phyloP scores from a whole-genome alignment of 2,888 invertebrate species.

The Phengaris alcon region DNA sequence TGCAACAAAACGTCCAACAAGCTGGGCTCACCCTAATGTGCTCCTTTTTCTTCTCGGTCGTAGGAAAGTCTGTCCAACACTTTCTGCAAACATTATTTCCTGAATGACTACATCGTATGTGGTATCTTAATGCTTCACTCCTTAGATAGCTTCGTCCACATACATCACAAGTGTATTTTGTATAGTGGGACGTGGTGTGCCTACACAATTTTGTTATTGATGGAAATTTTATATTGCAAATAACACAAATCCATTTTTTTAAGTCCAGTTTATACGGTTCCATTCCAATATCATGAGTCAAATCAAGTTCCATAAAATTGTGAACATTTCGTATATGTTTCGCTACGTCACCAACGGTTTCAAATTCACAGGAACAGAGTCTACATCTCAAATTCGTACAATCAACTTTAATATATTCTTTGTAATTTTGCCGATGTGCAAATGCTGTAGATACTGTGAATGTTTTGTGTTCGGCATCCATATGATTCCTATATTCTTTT shows the following conservation, averaged over 20 bases:
- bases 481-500: constrained; percentile 53
- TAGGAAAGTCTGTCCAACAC: constrained; percentile 61
- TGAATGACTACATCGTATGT: constrained; percentile 57
- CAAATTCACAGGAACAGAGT: constrained; percentile 49
- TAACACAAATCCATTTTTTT: constrained; percentile 56
- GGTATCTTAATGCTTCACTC: constrained; percentile 59
- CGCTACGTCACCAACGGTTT: constrained; percentile 51
- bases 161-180: constrained; percentile 60
- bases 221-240: constrained; percentile 57
- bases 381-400: constrained; percentile 57
- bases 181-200: constrained; percentile 63
- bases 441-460: constrained; percentile 61
- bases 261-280: constrained; percentile 60
- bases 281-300: constrained; percentile 54
- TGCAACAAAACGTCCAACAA: constrained; percentile 61
- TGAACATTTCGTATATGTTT: constrained; percentile 55
- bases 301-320: constrained; percentile 47
- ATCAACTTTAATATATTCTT: constrained; percentile 64
- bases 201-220: constrained; percentile 56
- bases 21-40: constrained; percentile 53
- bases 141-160: constrained; percentile 62
- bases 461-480: constrained; percentile 51
- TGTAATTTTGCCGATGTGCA: constrained; percentile 53
- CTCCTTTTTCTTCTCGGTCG: constrained; percentile 49
- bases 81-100: constrained; percentile 56